Conservation (phyloP, 2,888 invertebrate species). For the Quadriops clusia region DNA sequence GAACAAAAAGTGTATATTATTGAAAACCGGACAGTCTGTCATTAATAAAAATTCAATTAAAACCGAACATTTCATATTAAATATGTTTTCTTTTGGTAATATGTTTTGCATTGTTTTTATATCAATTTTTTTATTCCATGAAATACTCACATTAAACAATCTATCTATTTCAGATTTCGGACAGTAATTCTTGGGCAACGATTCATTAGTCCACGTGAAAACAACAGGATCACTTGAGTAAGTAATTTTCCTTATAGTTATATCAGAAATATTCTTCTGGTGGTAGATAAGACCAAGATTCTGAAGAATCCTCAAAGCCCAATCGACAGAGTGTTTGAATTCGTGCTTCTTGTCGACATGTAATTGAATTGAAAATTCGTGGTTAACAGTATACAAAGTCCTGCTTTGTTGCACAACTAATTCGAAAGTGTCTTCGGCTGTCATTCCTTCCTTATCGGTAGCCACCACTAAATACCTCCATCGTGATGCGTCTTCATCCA, state of each 20-base stretch:
- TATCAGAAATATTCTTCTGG: slow-evolving; percentile 45
- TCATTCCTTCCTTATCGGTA: slow-evolving; percentile 62
- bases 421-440: slow-evolving; percentile 60
- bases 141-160: slow-evolving; percentile 47
- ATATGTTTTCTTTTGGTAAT: too few species aligned
- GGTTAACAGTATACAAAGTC: slow-evolving; percentile 64
- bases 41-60: too few species aligned
- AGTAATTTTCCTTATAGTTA: slow-evolving; percentile 58
- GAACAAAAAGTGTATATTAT: too few species aligned
- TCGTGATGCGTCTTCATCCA: slow-evolving; percentile 69
- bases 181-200: slow-evolving; percentile 65
- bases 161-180: slow-evolving; percentile 62
- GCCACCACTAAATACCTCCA: slow-evolving; percentile 74
- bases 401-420: slow-evolving; percentile 75
- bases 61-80: too few species aligned
- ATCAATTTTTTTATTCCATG: too few species aligned
- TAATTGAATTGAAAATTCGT: slow-evolving; percentile 64
- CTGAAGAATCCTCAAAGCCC: slow-evolving; percentile 61
- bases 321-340: slow-evolving; percentile 59
- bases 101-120: too few species aligned
- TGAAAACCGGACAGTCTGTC: too few species aligned
- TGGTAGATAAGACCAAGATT: slow-evolving; percentile 47
- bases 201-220: slow-evolving; percentile 79
- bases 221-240: slow-evolving; percentile 48
- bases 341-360: slow-evolving; percentile 47